phyloP scores from a whole-genome alignment of 2,888 invertebrate species.

The Theristus sp. region DNA sequence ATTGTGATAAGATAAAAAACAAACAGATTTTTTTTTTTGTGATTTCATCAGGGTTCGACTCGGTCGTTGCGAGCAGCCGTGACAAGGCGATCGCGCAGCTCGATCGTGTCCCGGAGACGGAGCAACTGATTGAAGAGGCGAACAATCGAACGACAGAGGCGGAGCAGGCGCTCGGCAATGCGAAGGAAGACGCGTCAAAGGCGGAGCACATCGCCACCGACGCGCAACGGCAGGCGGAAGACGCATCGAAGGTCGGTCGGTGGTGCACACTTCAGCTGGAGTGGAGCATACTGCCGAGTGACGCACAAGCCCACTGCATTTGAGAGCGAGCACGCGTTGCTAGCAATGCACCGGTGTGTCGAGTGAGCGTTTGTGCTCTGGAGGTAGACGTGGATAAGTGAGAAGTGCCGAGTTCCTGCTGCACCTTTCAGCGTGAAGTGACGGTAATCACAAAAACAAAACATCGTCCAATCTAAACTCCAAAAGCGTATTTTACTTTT shows the following conservation, averaged over 20 bases:
- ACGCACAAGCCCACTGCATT: neutral
- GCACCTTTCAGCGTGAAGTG: too few species aligned
- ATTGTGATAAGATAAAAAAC: too few species aligned
- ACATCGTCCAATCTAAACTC: too few species aligned
- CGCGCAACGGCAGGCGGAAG: slow-evolving; percentile 58
- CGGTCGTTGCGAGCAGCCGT: slow-evolving; percentile 62
- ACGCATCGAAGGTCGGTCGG: slow-evolving; percentile 48
- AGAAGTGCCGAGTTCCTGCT: too few species aligned
- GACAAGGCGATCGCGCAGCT: slow-evolving; percentile 56
- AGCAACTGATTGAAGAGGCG: slow-evolving; percentile 48
- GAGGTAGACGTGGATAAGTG: too few species aligned
- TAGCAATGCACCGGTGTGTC: too few species aligned
- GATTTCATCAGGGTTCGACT: slow-evolving; percentile 53
- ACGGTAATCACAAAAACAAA: too few species aligned
- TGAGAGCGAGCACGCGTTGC: neutral
- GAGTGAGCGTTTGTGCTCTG: too few species aligned
- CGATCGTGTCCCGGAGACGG: slow-evolving; percentile 51
- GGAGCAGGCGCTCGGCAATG: slow-evolving; percentile 47
- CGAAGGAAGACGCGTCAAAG: slow-evolving; percentile 54
- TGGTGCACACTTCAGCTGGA: neutral
- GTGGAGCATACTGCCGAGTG: neutral
- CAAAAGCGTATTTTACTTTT: too few species aligned
- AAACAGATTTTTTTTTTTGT: too few species aligned
- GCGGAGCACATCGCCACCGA: slow-evolving; percentile 53
- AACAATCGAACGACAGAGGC: slow-evolving; percentile 45